Conservation (phyloP, 2,113 vertebrate species). For the Grammomys surdaster region DNA sequence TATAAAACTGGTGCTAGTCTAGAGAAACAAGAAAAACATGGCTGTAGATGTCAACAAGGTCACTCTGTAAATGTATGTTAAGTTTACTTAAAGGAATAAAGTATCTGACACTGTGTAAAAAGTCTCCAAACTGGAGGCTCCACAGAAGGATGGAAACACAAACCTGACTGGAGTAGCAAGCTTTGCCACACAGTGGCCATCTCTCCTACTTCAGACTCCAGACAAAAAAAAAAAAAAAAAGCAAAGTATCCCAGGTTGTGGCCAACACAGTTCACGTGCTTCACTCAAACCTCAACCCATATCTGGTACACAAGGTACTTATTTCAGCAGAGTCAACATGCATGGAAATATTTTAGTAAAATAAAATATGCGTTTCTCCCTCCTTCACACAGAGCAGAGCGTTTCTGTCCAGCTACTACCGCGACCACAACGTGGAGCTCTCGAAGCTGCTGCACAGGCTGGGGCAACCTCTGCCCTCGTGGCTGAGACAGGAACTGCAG, state of each 20-base stretch:
- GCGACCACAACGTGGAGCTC: slow-evolving; percentile 97
- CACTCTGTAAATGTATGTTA: neutral
- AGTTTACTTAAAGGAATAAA: neutral
- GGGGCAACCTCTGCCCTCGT: slow-evolving; percentile 96
- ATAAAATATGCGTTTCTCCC: neutral
- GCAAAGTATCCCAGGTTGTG: neutral
- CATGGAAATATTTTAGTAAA: neutral
- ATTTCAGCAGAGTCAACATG: neutral
- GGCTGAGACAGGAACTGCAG: slow-evolving; percentile 98
- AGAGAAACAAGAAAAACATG: slow-evolving; percentile 14
- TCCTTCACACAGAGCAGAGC: slow-evolving; percentile 90
- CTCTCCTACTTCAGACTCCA: neutral
- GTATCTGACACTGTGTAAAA: neutral
- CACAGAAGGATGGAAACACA: neutral
- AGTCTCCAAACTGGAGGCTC: neutral
- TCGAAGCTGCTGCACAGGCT: slow-evolving; percentile 96
- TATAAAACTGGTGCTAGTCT: slow-evolving; percentile 2
- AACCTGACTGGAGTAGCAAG: neutral
- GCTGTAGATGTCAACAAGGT: neutral
- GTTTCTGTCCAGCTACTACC: slow-evolving; percentile 96
- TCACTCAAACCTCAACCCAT: neutral
- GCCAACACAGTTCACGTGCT: neutral
- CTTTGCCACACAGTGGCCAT: accelerated
- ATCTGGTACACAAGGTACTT: neutral
- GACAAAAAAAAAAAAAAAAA: neutral